phyloP scores from a whole-genome alignment of 1,140 invertebrate genomes.

The Calliopsis andreniformis region DNA sequence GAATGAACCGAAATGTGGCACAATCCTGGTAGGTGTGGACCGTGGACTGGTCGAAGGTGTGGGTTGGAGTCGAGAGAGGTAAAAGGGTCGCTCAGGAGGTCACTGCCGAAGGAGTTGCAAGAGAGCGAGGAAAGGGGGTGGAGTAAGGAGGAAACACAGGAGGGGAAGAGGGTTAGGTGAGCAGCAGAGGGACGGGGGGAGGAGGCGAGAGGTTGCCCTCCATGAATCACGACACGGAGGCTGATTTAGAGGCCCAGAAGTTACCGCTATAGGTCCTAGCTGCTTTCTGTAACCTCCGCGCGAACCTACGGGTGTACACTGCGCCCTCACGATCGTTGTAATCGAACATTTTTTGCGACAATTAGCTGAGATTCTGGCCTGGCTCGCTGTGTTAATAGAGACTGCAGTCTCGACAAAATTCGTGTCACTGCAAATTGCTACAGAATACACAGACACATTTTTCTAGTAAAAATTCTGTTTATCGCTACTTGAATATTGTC shows the following conservation, averaged over 20 bases:
- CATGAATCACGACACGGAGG: slow-evolving; percentile 79
- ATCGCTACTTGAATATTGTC: too few relatives aligned
- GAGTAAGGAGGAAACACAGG: slow-evolving; percentile 56
- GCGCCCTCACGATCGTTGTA: slow-evolving; percentile 55
- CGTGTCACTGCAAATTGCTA: too few relatives aligned
- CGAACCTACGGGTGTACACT: slow-evolving; percentile 69
- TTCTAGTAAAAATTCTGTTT: too few relatives aligned
- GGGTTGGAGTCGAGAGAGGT: slow-evolving; percentile 67
- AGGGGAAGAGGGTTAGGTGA: slow-evolving; percentile 46
- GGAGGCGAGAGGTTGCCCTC: slow-evolving; percentile 74
- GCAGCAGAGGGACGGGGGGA: slow-evolving; percentile 9
- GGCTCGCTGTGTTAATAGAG: too few relatives aligned
- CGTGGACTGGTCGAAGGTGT: slow-evolving; percentile 60
- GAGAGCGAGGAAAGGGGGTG: slow-evolving; percentile 64
- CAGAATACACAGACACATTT: too few relatives aligned
- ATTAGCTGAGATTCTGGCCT: not conserved
- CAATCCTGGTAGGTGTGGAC: slow-evolving; percentile 60
- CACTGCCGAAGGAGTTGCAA: slow-evolving; percentile 75
- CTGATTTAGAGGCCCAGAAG: slow-evolving; percentile 80
- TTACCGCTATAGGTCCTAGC: slow-evolving; percentile 76
- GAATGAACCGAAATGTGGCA: slow-evolving; percentile 51
- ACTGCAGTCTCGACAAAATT: too few relatives aligned
- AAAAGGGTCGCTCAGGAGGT: slow-evolving; percentile 77
- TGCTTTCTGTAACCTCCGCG: slow-evolving; percentile 73
- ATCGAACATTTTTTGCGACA: slow-evolving; percentile 26